Evolutionary conservation across 2,888 invertebrate genomes (phyloP), one percentile per base, ranked within the genome.

Genomic region (Iselma pallidipennis): DNA sequence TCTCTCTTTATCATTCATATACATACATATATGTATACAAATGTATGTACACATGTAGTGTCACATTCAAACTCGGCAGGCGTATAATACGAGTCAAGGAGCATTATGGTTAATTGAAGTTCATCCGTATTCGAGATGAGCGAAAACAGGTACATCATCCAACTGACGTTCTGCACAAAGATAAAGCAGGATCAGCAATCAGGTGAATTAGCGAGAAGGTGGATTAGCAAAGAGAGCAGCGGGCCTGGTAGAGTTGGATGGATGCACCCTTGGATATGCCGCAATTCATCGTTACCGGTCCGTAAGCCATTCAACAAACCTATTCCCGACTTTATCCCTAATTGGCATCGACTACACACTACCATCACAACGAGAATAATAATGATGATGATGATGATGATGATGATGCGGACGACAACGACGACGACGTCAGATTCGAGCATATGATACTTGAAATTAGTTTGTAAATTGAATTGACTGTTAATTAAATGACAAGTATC

Each of bases 151-250:
- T 76, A 71, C 72, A 72, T 69, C 70, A 73, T 74, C 72, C 66
- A 70, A 70, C 71, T 73, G 69, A 73, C 4, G 10, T 69, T 68
- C 60, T 77, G 77, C 76, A 77, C 78, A 78, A 77, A 76, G 79
- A 79, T 79, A 79, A 78, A 78, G 74, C 76, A 66, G 73, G 73
- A 77, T 78, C 76, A 74, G 79, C 78, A 78, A 79, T 79, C 79
- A 78, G 76, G 78, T 77, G 79, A 78, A 80, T 80, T 75, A 72
- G 70, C 68, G 69, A 65, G 59, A 65, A 65, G 65, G 52, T 66
- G 74, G 74, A 77, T 77, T 77, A 78, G 76, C 77, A 76, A 80
- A 80, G 79, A 80, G 80, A 80, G 79, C 80, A 80, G 77, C 77
- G 21, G 50, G 49, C 42, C 14, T 55, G 54, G 37, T 63, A 51